These are phyloP conservation scores for Idaea biselata DNA, from an alignment of 2,888 invertebrate genomes.

Conservation along the genomic window DNA sequence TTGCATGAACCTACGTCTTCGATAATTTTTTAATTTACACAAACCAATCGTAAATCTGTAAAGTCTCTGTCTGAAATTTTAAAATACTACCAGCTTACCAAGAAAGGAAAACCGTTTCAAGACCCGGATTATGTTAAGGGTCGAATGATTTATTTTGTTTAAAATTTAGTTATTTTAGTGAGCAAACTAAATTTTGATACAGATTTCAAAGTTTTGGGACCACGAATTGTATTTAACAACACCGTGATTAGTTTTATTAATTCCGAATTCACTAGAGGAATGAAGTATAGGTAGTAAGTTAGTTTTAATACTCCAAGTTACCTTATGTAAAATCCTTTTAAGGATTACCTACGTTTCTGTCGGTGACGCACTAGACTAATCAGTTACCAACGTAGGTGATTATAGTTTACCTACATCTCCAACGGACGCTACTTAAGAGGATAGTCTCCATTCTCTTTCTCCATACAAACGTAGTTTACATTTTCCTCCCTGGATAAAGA, in stretches of 20 bases:
- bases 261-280: neutral
- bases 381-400: no score
- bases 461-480: no score
- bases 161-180: constrained; percentile 15
- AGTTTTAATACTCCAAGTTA: no score
- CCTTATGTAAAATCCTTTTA: no score
- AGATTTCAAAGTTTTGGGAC: neutral
- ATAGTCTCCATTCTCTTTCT: no score
- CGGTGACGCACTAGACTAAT: no score
- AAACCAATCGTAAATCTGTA: constrained; percentile 64
- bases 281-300: no score
- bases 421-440: no score
- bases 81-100: constrained; percentile 55
- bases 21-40: constrained; percentile 68
- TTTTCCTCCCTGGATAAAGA: no score
- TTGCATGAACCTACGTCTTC: constrained; percentile 58
- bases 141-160: constrained; percentile 53
- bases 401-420: no score
- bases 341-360: no score
- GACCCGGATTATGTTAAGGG: constrained; percentile 48
- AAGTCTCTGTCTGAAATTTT: constrained; percentile 59
- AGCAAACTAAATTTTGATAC: neutral
- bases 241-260: neutral
- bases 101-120: constrained; percentile 34
- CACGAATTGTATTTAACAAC: neutral